Percentiles rank a stretch among this genome's conserved stretches.
Evolutionary conservation across 2,888 invertebrate species (phyloP).

Genomic region (Nomada goodeniana): DNA sequence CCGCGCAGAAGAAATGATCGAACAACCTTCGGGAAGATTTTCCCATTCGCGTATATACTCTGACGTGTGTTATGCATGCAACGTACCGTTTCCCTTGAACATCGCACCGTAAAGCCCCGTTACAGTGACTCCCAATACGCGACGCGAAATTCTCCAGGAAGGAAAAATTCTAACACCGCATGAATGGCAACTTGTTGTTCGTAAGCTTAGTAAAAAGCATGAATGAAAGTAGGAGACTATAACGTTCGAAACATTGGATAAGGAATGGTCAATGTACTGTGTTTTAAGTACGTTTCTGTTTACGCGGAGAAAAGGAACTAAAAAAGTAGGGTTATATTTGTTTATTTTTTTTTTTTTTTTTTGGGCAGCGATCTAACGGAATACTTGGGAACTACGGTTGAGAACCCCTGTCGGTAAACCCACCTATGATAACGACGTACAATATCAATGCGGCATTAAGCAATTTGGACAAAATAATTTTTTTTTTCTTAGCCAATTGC

Average conservation of each 20-base stretch:
- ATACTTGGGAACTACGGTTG: not conserved
- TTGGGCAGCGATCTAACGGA: not conserved
- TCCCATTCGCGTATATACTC: slow-evolving; percentile 21
- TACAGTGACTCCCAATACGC: slow-evolving; percentile 28
- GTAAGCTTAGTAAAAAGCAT: not conserved
- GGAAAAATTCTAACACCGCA: not conserved
- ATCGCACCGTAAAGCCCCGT: slow-evolving; percentile 12
- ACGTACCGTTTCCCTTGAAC: slow-evolving; percentile 43
- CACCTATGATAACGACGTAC: not conserved
- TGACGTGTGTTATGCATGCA: slow-evolving; percentile 30
- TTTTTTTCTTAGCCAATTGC: not conserved
- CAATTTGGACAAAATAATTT: slow-evolving; percentile 4
- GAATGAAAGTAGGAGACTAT: too few species aligned
- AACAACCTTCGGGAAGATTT: slow-evolving; percentile 13
- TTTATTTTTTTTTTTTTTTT: not conserved
- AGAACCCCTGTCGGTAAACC: slow-evolving; percentile 8
- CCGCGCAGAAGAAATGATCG: slow-evolving; percentile 10
- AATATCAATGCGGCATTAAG: not conserved
- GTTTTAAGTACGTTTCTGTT: not conserved
- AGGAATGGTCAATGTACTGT: not conserved
- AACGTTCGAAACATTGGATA: too few species aligned
- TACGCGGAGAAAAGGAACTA: not conserved
- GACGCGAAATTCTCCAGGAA: slow-evolving; percentile 11
- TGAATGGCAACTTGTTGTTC: not conserved
- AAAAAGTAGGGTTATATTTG: not conserved